Evolutionary conservation across 2,797 vertebrate genomes (phyloP).

Genomic region (Pseudochaenichthys georgianus): DNA sequence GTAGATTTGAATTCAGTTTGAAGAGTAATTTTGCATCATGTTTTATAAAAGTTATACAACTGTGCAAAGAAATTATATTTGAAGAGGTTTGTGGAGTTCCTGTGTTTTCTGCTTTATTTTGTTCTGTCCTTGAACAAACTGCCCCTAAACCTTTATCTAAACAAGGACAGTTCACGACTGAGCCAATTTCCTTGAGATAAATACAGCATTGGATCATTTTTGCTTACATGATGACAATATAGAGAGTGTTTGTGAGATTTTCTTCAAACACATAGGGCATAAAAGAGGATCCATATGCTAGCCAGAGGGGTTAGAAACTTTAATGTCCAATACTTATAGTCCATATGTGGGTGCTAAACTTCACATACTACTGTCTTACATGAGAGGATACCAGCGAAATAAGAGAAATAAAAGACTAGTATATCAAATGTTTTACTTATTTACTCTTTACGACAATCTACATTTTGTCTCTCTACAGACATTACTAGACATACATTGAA

Average conservation of each 20-base stretch:
- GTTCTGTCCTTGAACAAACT: constrained; percentile 21
- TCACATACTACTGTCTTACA: constrained; percentile 11
- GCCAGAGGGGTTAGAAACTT: constrained; percentile 4
- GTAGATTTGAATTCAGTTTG: constrained; percentile 29
- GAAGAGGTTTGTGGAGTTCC: not conserved
- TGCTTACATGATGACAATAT: constrained; percentile 25
- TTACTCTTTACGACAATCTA: constrained; percentile 2
- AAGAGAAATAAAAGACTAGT: constrained; percentile 9
- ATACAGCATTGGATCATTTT: constrained; percentile 10
- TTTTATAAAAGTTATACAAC: constrained; percentile 16
- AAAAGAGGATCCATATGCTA: constrained; percentile 8
- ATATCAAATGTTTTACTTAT: no score
- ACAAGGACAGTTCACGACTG: not conserved
- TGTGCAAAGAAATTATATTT: not conserved
- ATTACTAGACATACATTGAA: not conserved
- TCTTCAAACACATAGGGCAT: not conserved
- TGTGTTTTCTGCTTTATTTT: not conserved
- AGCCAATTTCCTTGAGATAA: constrained; percentile 16
- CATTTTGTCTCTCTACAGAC: not conserved
- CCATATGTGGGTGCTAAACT: not conserved
- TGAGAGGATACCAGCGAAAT: constrained; percentile 3
- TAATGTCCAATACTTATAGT: not conserved
- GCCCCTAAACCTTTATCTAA: not conserved
- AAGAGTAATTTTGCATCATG: not conserved
- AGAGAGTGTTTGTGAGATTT: constrained; percentile 4